phyloP scores from a whole-genome alignment of 1,140 invertebrate genomes.

The Cyphomyrmex costatus region DNA sequence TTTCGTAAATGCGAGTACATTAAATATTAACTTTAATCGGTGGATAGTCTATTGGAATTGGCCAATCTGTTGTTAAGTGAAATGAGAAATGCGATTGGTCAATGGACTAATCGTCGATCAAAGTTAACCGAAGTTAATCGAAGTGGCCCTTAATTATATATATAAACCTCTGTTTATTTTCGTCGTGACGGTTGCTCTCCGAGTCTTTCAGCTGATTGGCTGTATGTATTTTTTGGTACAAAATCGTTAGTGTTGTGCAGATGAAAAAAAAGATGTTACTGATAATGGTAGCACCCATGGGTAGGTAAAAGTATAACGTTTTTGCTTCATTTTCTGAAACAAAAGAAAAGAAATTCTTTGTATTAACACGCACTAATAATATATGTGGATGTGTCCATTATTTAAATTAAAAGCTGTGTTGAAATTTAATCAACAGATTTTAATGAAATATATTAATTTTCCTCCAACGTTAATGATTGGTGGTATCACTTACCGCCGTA shows the following conservation, averaged over 20 bases:
- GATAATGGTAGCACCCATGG: constrained; percentile 90
- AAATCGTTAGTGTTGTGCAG: constrained; percentile 90
- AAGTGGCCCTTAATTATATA: too few relatives aligned
- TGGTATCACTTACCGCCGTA: constrained; percentile 87
- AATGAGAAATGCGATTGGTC: too few relatives aligned
- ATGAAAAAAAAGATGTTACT: constrained; percentile 88
- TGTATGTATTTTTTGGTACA: constrained; percentile 88
- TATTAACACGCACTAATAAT: not conserved
- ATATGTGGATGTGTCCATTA: not conserved
- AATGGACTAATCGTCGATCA: too few relatives aligned
- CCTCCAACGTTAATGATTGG: not conserved
- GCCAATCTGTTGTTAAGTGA: too few relatives aligned
- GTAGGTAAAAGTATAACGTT: constrained; percentile 92
- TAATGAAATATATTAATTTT: not conserved
- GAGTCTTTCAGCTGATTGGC: constrained; percentile 87
- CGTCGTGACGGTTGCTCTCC: constrained; percentile 89
- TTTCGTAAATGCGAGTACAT: not conserved
- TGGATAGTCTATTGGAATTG: too few relatives aligned
- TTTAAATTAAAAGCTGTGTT: not conserved
- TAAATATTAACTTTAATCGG: too few relatives aligned
- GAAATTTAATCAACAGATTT: not conserved
- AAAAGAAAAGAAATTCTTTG: constrained; percentile 36
- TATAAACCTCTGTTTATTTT: constrained; percentile 88
- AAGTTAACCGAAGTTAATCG: too few relatives aligned
- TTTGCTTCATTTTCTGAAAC: constrained; percentile 88